Conservation (phyloP, 2,888 invertebrate species). For the Uloborus plumipes region DNA sequence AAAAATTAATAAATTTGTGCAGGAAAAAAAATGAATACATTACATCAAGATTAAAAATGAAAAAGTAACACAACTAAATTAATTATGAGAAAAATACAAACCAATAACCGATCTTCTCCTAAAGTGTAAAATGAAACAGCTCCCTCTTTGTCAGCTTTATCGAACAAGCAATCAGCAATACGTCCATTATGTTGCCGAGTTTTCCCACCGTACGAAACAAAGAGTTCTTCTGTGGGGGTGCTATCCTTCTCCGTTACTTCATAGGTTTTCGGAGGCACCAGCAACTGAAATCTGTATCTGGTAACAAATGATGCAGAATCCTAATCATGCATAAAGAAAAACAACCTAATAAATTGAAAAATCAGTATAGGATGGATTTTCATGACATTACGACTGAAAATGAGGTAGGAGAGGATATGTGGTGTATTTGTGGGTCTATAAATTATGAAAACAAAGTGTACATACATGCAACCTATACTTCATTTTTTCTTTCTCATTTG, state of each 20-base stretch:
- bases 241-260: slow-evolving; percentile 21
- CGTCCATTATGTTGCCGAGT: slow-evolving; percentile 27
- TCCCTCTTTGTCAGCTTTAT: slow-evolving; percentile 14
- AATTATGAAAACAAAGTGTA: no score
- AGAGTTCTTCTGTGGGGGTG: slow-evolving; percentile 25
- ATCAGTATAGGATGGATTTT: no score
- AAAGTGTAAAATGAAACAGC: slow-evolving; percentile 39
- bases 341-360: no score
- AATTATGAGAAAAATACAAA: slow-evolving; percentile 16
- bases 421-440: no score
- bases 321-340: background rate
- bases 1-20: background rate
- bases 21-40: background rate
- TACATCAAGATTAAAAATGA: background rate
- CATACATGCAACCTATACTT: no score
- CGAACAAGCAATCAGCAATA: slow-evolving; percentile 38
- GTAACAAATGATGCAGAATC: slow-evolving; percentile 32
- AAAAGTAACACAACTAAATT: background rate
- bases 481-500: no score
- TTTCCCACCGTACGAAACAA: slow-evolving; percentile 39
- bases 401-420: no score
- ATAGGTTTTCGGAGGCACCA: slow-evolving; percentile 29
- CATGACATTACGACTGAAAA: no score
- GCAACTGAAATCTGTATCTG: slow-evolving; percentile 26
- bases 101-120: slow-evolving; percentile 43